Percentiles rank a stretch among this genome's conserved stretches.
These are phyloP conservation scores for Bucorvus abyssinicus DNA, from an alignment of 2,797 vertebrate genomes.

Conservation along the genomic window DNA sequence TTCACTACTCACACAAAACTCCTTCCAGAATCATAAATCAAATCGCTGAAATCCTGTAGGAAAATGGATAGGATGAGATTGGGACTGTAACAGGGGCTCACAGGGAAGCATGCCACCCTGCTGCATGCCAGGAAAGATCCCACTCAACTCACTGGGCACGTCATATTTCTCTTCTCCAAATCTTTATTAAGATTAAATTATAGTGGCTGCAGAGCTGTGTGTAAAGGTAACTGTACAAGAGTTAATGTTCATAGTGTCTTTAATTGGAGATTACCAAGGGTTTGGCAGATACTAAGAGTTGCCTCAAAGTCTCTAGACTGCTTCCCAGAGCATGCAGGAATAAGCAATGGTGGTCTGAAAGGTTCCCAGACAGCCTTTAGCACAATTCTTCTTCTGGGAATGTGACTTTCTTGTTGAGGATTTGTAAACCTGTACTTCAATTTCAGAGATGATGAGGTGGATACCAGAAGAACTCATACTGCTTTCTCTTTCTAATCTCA, in stretches of 20 bases:
- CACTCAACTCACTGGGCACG: rapidly evolving
- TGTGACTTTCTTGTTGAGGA: neutral
- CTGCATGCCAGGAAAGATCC: neutral
- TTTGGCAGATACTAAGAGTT: neutral
- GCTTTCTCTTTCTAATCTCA: neutral
- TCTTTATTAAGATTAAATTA: neutral
- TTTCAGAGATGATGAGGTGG: neutral
- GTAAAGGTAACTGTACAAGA: neutral
- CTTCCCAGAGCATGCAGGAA: rapidly evolving
- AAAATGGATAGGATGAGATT: neutral
- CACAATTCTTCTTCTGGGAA: neutral
- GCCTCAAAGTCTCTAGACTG: neutral
- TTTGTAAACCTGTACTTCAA: neutral
- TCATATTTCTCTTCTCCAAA: neutral
- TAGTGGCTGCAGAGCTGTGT: neutral
- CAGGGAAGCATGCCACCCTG: neutral
- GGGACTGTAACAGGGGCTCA: neutral
- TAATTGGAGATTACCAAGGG: neutral
- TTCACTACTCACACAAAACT: neutral
- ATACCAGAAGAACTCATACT: neutral
- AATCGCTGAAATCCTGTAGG: neutral
- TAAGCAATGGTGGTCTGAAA: neutral
- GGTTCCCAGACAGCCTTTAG: neutral
- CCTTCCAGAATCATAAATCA: neutral
- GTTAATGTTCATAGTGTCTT: neutral